These are phyloP conservation scores for Neoitamus cyanurus DNA, from an alignment of 2,888 invertebrate genomes.

Conservation along the genomic window DNA sequence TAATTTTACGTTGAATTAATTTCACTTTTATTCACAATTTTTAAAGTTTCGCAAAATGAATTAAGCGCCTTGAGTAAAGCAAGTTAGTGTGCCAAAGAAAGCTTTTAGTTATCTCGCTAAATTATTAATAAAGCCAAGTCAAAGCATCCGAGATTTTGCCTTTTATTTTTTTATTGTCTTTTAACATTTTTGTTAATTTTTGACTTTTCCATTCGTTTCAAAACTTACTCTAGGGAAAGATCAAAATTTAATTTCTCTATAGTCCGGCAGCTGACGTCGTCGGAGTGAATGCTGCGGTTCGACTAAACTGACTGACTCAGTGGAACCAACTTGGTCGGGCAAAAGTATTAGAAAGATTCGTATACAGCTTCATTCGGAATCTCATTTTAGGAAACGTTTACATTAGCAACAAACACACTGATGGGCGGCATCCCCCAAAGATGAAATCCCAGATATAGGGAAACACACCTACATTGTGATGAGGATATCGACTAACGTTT, in stretches of 20 bases:
- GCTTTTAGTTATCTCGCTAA: background rate
- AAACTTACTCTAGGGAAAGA: slow-evolving; percentile 67
- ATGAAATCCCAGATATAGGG: slow-evolving; percentile 45
- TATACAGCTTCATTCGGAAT: slow-evolving; percentile 42
- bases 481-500: slow-evolving; percentile 47
- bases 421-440: background rate
- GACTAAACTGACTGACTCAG: slow-evolving; percentile 66
- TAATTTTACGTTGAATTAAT: background rate
- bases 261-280: slow-evolving; percentile 68
- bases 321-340: slow-evolving; percentile 47
- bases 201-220: slow-evolving; percentile 53
- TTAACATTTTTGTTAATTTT: slow-evolving; percentile 34
- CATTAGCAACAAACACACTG: slow-evolving; percentile 46
- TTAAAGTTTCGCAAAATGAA: background rate
- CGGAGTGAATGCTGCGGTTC: slow-evolving; percentile 68
- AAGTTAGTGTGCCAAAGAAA: background rate
- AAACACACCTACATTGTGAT: slow-evolving; percentile 46
- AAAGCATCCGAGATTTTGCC: background rate
- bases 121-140: slow-evolving; percentile 33
- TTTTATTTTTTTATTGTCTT: background rate
- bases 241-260: slow-evolving; percentile 64
- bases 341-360: slow-evolving; percentile 37
- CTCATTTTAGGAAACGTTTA: slow-evolving; percentile 53
- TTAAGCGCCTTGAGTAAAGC: background rate
- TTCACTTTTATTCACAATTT: slow-evolving; percentile 2